Percentiles rank a stretch among this genome's conserved stretches.
Conservation (phyloP, 1,140 invertebrate species). For the Tetragnatha versicolor region DNA sequence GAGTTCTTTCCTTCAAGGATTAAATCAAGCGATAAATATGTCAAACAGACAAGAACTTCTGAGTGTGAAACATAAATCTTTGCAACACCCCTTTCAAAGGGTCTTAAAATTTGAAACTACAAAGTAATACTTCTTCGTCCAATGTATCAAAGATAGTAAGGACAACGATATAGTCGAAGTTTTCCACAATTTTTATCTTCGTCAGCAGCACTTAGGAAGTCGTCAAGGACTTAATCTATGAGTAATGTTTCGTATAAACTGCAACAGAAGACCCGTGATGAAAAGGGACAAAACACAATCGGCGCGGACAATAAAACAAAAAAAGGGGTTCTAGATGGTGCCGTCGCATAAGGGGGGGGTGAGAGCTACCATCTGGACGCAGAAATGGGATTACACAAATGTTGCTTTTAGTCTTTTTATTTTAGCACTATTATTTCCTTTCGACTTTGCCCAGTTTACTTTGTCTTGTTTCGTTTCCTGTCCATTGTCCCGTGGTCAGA, state of each 20-base stretch:
- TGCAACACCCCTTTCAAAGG: too few species aligned
- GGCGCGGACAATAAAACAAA: background rate
- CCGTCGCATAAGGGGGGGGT: background rate
- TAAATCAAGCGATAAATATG: too few species aligned
- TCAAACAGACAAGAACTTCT: too few species aligned
- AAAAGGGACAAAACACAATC: background rate
- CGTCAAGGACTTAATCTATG: conserved; percentile 10
- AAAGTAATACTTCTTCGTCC: conserved; percentile 24
- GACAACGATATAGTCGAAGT: too few species aligned
- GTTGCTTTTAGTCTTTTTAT: background rate
- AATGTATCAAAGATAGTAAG: too few species aligned
- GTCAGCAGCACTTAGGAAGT: conserved; percentile 1
- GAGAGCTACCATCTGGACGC: conserved; percentile 14
- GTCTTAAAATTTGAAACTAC: too few species aligned
- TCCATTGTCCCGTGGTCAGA: background rate
- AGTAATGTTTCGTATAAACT: conserved; percentile 34
- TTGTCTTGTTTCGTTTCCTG: background rate
- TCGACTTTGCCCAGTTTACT: background rate
- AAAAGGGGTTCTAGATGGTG: background rate
- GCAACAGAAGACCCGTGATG: background rate
- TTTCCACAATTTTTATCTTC: too few species aligned
- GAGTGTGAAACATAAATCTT: too few species aligned
- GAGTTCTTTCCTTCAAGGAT: too few species aligned
- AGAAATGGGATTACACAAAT: conserved; percentile 9
- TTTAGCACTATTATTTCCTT: conserved; percentile 9